Conservation (phyloP, 2,797 vertebrate genomes). For the Octomys mimax region DNA sequence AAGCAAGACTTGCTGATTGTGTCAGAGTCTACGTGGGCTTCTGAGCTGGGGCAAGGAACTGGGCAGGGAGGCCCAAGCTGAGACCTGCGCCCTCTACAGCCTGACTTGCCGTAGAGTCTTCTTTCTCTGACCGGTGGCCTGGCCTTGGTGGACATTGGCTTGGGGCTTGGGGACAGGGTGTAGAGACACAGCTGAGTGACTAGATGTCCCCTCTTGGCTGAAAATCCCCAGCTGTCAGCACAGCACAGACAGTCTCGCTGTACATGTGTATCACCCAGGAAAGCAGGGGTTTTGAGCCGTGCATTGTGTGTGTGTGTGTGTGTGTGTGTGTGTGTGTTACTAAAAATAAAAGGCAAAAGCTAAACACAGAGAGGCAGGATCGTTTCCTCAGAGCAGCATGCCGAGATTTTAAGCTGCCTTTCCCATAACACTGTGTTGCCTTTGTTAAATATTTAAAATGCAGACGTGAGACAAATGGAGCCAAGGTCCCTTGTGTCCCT, state of each 20-base stretch:
- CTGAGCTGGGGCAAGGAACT: background rate
- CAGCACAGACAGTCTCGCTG: background rate
- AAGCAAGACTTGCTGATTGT: background rate
- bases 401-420: background rate
- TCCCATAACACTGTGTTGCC: conserved; percentile 36
- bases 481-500: background rate
- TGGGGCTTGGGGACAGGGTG: background rate
- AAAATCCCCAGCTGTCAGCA: background rate
- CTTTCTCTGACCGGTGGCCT: background rate
- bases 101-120: background rate
- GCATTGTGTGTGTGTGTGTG: background rate
- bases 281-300: background rate
- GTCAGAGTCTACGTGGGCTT: no score
- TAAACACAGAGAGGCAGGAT: conserved; percentile 44
- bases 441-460: conserved; percentile 59
- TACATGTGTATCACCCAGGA: background rate
- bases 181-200: background rate
- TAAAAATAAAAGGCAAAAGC: conserved; percentile 46
- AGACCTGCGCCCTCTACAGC: background rate
- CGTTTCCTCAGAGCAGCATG: background rate
- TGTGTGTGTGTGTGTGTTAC: background rate
- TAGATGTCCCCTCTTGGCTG: no score
- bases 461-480: conserved; percentile 55
- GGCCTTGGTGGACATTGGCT: background rate
- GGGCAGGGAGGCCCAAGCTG: background rate